Conservation (phyloP, 2,888 invertebrate species). For the Polymixis flavicincta region DNA sequence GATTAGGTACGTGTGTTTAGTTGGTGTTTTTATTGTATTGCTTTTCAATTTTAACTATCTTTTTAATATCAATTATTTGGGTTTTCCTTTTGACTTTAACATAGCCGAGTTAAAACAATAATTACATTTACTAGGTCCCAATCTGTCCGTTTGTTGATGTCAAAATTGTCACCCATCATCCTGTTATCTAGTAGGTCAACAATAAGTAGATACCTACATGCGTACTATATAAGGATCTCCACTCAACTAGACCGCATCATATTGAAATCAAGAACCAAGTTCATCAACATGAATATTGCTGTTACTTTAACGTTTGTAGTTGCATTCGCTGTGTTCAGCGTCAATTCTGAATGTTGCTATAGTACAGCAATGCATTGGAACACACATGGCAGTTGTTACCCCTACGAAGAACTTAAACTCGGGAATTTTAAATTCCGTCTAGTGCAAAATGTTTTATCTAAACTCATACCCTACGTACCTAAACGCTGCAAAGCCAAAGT, state of each 20-base stretch:
- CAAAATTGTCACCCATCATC: background rate
- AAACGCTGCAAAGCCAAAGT: background rate
- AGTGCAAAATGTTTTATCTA: too few relatives aligned
- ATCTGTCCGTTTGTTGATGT: background rate
- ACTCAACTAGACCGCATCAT: background rate
- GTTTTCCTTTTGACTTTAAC: too few relatives aligned
- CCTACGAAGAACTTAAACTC: background rate
- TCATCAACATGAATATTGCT: background rate
- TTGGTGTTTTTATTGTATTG: too few relatives aligned
- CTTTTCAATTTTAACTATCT: too few relatives aligned
- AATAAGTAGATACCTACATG: background rate
- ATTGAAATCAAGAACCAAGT: background rate
- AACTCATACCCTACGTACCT: background rate
- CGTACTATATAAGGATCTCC: background rate
- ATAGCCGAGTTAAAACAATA: too few relatives aligned
- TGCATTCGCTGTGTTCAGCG: background rate
- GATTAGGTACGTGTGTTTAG: too few relatives aligned
- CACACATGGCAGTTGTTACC: background rate
- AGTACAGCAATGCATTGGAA: background rate
- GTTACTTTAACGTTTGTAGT: background rate
- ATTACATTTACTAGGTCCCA: background rate
- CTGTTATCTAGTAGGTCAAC: background rate
- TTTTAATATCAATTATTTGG: too few relatives aligned
- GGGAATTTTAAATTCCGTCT: background rate
- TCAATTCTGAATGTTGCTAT: background rate